Evolutionary conservation across 37 sponge, comb jelly and placozoan species (phyloP), one percentile per base, ranked within the genome.

Genomic region (Amphimedon queenslandica): DNA sequence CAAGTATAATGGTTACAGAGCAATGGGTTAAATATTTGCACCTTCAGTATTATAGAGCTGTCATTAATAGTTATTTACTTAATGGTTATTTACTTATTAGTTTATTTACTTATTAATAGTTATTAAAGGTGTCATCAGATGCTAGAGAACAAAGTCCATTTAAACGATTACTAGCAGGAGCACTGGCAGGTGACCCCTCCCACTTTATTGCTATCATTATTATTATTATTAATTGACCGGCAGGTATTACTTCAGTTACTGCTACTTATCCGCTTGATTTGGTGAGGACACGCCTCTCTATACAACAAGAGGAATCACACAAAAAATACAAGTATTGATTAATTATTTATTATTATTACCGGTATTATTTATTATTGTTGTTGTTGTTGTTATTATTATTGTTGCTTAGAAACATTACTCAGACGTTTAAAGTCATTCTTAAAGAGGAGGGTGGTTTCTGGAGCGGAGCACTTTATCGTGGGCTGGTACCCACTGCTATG

Each of bases 191-290:
- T n/a, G n/a, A n/a, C n/a, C n/a, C n/a, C n/a, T n/a, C n/a, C n/a
- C n/a, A n/a, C n/a, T n/a, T n/a, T n/a, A n/a, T n/a, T n/a, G n/a
- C n/a, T n/a, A n/a, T n/a, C n/a, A n/a, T n/a, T n/a, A n/a, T n/a
- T n/a, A n/a, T n/a, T n/a, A n/a, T n/a, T n/a, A n/a, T n/a, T n/a
- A n/a, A n/a, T n/a, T n/a, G n/a, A n/a, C n/a, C n/a, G n/a, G n/a
- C n/a, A n/a, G 89, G 89, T 37, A n/a, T 83, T 34, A 78, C 75
- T 1, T 83, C 89, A 33, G 71, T 72, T 13, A 47, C 80, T 34
- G 74, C 63, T 43, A 88, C 89, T 18, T 88, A 88, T 39, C 89
- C 89, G 11, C 67, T 88, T 74, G 89, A 88, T 65, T 77, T 88
- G 2, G 72, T 88, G 30, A 57, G 88, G 60, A 87, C 88, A 32